Evolutionary conservation across 1,140 invertebrate genomes (phyloP).

Genomic region (Nilaparvata lugens): DNA sequence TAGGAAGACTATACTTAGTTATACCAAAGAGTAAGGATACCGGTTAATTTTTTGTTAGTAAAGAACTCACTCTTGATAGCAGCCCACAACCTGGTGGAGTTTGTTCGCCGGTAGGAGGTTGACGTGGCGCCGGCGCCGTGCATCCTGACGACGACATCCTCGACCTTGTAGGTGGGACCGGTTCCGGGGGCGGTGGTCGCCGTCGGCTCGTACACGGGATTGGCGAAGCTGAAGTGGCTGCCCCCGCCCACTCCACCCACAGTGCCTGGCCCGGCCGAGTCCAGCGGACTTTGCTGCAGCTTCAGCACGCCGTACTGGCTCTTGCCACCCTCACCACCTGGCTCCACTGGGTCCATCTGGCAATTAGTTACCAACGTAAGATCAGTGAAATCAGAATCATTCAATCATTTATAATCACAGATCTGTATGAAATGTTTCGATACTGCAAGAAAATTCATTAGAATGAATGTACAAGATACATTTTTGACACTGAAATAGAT

Average conservation of each 20-base stretch:
- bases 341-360: constrained; percentile 47
- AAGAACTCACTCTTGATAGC: constrained; percentile 54
- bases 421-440: too few species aligned
- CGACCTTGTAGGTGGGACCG: constrained; percentile 58
- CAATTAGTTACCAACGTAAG: too few species aligned
- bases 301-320: constrained; percentile 51
- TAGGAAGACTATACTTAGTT: too few species aligned
- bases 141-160: constrained; percentile 57
- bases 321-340: constrained; percentile 36
- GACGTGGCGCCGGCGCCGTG: constrained; percentile 37
- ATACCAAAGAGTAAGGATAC: too few species aligned
- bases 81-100: constrained; percentile 42
- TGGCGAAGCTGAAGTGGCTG: constrained; percentile 56
- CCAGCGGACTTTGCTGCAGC: constrained; percentile 34
- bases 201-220: constrained; percentile 66
- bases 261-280: not conserved
- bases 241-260: constrained; percentile 17
- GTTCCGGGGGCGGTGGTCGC: constrained; percentile 36
- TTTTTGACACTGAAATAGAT: too few species aligned
- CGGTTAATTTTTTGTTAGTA: too few species aligned
- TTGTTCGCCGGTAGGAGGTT: constrained; percentile 21
- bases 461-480: too few species aligned
- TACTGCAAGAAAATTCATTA: too few species aligned
- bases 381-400: too few species aligned
- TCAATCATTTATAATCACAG: too few species aligned